A percentile compares a stretch with the other conserved stretches of the same genome.
Evolutionary conservation across 2,888 invertebrate species (phyloP).

Genomic region (Allophyes oxyacanthae): DNA sequence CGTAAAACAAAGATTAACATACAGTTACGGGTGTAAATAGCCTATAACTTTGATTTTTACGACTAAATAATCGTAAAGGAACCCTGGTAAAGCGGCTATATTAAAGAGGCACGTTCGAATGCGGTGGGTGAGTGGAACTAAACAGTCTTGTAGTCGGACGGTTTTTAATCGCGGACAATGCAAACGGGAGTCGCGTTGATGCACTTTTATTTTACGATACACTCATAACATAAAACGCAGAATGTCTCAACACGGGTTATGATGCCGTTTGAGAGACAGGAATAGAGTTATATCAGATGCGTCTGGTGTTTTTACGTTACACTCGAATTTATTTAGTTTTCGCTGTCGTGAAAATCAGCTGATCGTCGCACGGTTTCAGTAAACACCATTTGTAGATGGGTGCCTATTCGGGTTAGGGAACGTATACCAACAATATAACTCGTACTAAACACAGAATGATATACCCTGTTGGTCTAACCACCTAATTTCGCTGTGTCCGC

Average conservation of each 20-base stretch:
- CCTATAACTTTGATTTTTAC: conserved; percentile 90
- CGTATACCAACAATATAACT: conserved; percentile 53
- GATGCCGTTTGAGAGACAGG: conserved; percentile 51
- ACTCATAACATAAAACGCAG: conserved; percentile 87
- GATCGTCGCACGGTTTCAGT: conserved; percentile 9
- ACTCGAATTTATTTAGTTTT: background rate
- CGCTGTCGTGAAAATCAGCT: conserved; percentile 13
- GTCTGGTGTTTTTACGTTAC: conserved; percentile 2
- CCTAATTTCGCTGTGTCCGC: conserved; percentile 76
- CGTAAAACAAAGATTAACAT: conserved; percentile 89
- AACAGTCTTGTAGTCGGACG: conserved; percentile 68
- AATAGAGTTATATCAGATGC: conserved; percentile 57
- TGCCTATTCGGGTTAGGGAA: conserved; percentile 5
- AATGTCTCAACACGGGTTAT: conserved; percentile 86
- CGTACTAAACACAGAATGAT: conserved; percentile 64
- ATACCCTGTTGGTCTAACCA: conserved; percentile 69
- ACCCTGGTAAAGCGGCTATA: conserved; percentile 77
- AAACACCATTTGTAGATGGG: conserved; percentile 12
- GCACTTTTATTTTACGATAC: conserved; percentile 88
- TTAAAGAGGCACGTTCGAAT: conserved; percentile 63
- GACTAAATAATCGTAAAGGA: conserved; percentile 90
- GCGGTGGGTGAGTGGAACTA: conserved; percentile 46
- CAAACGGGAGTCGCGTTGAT: conserved; percentile 86
- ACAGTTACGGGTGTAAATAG: conserved; percentile 89
- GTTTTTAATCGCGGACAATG: conserved; percentile 84